phyloP scores from a whole-genome alignment of 2,113 vertebrate genomes.

The Zapus hudsonius region DNA sequence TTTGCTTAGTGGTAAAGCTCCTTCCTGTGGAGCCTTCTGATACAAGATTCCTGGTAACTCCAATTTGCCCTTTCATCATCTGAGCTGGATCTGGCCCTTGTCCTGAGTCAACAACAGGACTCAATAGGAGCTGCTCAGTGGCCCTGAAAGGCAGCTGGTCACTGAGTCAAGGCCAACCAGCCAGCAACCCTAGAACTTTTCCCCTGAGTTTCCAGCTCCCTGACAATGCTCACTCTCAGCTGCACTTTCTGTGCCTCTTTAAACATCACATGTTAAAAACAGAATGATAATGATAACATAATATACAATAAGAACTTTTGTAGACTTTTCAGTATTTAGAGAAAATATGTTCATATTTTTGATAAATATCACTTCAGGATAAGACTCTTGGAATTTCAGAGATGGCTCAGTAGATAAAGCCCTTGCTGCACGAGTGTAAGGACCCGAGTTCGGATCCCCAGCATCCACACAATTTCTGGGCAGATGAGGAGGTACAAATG shows the following conservation, averaged over 20 bases:
- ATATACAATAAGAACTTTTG: too few relatives aligned
- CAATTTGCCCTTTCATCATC: background rate
- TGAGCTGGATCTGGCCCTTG: background rate
- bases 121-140: background rate
- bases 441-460: too few relatives aligned
- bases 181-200: background rate
- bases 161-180: background rate
- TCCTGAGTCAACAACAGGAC: background rate
- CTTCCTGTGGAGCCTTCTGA: too few relatives aligned
- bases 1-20: background rate
- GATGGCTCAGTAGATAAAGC: too few relatives aligned
- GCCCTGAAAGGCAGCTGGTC: too few relatives aligned
- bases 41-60: background rate
- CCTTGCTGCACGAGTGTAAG: too few relatives aligned
- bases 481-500: too few relatives aligned
- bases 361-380: too few relatives aligned
- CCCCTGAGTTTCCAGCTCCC: background rate
- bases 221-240: background rate
- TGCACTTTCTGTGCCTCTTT: background rate
- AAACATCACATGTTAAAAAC: slow-evolving; percentile 60
- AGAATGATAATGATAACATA: slow-evolving; percentile 40
- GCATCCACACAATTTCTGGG: too few relatives aligned
- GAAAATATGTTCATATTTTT: too few relatives aligned
- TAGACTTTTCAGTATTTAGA: too few relatives aligned
- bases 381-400: too few relatives aligned